Evolutionary conservation across 1,140 invertebrate genomes (phyloP).

Genomic region (Xylocopa sonorina): DNA sequence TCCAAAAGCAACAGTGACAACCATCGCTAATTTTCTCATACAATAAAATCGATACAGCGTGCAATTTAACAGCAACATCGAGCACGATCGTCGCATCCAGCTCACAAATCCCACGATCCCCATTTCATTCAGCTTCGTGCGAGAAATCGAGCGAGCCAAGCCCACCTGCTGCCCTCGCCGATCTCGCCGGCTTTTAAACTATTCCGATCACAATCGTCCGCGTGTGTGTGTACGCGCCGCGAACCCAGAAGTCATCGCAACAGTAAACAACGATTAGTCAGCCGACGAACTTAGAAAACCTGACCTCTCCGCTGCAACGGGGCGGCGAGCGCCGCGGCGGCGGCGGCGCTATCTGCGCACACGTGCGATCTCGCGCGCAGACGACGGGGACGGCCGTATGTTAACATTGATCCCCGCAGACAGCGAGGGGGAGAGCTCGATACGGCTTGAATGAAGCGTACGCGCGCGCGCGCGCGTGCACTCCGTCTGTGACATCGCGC

Average conservation of each 20-base stretch:
- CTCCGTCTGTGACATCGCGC: slow-evolving; percentile 48
- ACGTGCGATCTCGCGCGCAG: neutral
- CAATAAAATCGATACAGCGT: too few relatives aligned
- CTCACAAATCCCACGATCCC: neutral
- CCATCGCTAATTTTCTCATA: too few relatives aligned
- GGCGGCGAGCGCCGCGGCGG: neutral
- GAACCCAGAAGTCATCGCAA: slow-evolving; percentile 50
- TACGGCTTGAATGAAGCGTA: neutral
- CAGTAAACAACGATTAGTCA: slow-evolving; percentile 64
- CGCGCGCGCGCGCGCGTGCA: neutral
- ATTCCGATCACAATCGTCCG: slow-evolving; percentile 19
- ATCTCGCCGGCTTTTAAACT: neutral
- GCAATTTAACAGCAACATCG: neutral
- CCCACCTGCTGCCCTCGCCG: neutral
- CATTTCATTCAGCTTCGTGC: slow-evolving; percentile 16
- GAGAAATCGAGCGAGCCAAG: neutral
- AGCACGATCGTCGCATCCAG: too few relatives aligned
- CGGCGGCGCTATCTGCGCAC: too few relatives aligned
- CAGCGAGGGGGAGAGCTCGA: slow-evolving; percentile 25
- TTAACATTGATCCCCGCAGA: slow-evolving; percentile 29
- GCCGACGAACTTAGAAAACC: slow-evolving; percentile 36
- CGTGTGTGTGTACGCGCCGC: neutral
- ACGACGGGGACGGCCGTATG: neutral
- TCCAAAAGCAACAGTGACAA: too few relatives aligned
- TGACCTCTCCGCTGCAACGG: slow-evolving; percentile 24